These are phyloP conservation scores for Mugil cephalus DNA, from an alignment of 2,113 vertebrate species.

Conservation along the genomic window DNA sequence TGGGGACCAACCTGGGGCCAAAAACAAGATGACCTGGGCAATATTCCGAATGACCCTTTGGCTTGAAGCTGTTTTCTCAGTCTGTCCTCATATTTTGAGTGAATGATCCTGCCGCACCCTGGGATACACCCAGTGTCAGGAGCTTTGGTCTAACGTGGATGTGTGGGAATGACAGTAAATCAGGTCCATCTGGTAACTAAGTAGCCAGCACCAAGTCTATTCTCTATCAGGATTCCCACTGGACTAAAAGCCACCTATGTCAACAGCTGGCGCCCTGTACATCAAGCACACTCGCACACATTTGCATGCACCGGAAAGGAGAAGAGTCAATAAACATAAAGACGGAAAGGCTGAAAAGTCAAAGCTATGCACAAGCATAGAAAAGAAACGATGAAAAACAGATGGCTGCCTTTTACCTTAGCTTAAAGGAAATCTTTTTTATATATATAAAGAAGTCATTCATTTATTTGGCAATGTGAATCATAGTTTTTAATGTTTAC, in stretches of 20 bases:
- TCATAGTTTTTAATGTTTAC: neutral
- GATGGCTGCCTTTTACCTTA: neutral
- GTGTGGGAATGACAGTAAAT: constrained; percentile 46
- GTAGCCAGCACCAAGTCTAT: too few species aligned
- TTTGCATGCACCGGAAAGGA: constrained; percentile 42
- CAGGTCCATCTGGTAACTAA: constrained; percentile 48
- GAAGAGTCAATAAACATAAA: constrained; percentile 55
- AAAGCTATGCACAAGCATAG: constrained; percentile 12
- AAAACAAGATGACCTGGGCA: constrained; percentile 18
- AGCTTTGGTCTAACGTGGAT: constrained; percentile 24
- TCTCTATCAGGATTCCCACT: constrained; percentile 17
- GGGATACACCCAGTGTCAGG: constrained; percentile 15
- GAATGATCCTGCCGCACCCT: neutral
- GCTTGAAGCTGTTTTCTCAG: constrained; percentile 44
- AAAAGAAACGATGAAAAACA: constrained; percentile 38
- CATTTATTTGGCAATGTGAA: too few species aligned
- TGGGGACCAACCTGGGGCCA: constrained; percentile 20
- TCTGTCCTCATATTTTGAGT: constrained; percentile 24
- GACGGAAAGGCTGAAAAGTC: constrained; percentile 37
- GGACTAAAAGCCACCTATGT: constrained; percentile 54
- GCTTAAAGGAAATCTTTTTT: neutral
- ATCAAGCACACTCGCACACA: constrained; percentile 17
- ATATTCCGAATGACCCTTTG: constrained; percentile 15
- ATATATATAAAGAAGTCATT: too few species aligned
- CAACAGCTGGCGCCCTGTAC: constrained; percentile 56